Percentiles rank a stretch among this genome's conserved stretches.
These are phyloP conservation scores for Brachyptera risi DNA, from an alignment of 2,888 invertebrate genomes.

Conservation along the genomic window DNA sequence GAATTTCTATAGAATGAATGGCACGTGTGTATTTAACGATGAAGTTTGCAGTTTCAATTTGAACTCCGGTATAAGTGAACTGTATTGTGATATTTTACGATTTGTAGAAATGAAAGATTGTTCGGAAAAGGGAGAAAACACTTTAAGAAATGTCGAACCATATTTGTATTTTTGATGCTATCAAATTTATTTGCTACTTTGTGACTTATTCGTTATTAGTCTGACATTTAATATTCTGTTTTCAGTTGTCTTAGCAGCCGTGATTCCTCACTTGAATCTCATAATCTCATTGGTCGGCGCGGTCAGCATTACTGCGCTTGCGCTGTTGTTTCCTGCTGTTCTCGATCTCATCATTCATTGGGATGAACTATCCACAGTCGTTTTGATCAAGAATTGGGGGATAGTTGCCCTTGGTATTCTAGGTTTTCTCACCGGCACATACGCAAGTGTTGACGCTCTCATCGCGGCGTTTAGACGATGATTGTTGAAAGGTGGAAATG, in stretches of 20 bases:
- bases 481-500: too few species aligned
- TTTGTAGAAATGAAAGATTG: too few species aligned
- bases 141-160: too few species aligned
- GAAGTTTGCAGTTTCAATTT: too few species aligned
- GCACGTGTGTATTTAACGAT: too few species aligned
- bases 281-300: slow-evolving; percentile 92
- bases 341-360: slow-evolving; percentile 72
- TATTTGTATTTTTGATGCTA: too few species aligned
- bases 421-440: slow-evolving; percentile 71
- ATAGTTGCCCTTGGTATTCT: slow-evolving; percentile 65
- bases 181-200: too few species aligned
- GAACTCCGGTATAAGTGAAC: too few species aligned
- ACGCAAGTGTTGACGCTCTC: slow-evolving; percentile 51
- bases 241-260: slow-evolving; percentile 76
- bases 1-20: too few species aligned
- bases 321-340: slow-evolving; percentile 82
- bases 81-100: too few species aligned
- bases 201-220: too few species aligned
- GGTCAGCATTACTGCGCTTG: slow-evolving; percentile 80
- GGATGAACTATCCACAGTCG: slow-evolving; percentile 48
- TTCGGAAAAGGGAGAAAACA: too few species aligned
- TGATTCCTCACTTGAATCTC: slow-evolving; percentile 77
- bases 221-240: slow-evolving; percentile 39
- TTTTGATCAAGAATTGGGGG: slow-evolving; percentile 53
- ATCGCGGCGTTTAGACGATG: not conserved